A percentile compares a stretch with the other conserved stretches of the same genome.
Evolutionary conservation across 2,113 vertebrate genomes (phyloP).

Genomic region (Neotoma lepida): DNA sequence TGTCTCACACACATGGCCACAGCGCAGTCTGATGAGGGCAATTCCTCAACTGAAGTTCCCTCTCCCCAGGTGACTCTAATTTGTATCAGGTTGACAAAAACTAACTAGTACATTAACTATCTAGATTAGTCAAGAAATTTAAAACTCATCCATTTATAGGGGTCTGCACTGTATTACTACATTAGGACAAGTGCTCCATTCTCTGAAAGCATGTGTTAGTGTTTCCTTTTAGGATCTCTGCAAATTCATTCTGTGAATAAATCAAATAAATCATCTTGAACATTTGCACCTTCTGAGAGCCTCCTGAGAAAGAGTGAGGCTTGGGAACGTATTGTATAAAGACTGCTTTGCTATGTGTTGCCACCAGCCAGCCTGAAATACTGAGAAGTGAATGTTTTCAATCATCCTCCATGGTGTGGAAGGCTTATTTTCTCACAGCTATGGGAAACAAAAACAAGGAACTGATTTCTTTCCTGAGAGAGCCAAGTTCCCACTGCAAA

Average conservation of each 20-base stretch:
- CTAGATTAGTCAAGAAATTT: constrained; percentile 33
- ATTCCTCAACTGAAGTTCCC: neutral
- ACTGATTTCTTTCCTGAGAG: constrained; percentile 70
- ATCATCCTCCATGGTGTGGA: constrained; percentile 51
- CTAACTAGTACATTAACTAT: neutral
- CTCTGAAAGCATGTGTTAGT: neutral
- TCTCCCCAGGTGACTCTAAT: neutral
- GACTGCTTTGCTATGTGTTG: neutral
- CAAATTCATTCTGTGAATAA: constrained; percentile 49
- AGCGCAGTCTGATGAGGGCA: neutral
- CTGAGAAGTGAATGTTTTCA: constrained; percentile 70
- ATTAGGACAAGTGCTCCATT: neutral
- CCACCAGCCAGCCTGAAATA: constrained; percentile 52
- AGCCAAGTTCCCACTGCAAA: constrained; percentile 68
- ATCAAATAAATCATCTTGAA: constrained; percentile 29
- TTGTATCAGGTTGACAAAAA: neutral
- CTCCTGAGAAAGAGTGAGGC: neutral
- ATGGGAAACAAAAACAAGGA: constrained; percentile 73
- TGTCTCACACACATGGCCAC: neutral
- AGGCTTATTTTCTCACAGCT: constrained; percentile 75
- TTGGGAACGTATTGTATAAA: constrained; percentile 63
- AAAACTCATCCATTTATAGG: constrained; percentile 10
- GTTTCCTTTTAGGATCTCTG: neutral
- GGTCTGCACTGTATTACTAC: neutral
- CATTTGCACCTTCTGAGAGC: neutral